phyloP scores from a whole-genome alignment of 2,113 vertebrate genomes.

The Otus sunia region DNA sequence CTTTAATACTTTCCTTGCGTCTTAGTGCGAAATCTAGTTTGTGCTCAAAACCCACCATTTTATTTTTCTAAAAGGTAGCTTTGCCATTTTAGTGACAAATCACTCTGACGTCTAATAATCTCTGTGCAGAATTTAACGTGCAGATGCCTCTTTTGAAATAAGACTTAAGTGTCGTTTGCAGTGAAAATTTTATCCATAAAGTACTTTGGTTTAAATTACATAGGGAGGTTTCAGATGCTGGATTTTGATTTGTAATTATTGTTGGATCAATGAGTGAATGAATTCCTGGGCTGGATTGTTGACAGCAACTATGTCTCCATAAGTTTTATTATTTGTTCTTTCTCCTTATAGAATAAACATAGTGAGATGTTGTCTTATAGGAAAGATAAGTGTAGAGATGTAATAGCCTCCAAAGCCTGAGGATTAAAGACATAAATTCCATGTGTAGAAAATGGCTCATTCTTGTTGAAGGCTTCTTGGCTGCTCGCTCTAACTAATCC shows the following conservation, averaged over 20 bases:
- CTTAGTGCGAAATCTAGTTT: background rate
- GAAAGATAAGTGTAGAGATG: background rate
- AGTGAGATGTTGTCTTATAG: background rate
- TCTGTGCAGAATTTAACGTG: background rate
- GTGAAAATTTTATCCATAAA: background rate
- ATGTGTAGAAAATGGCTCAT: background rate
- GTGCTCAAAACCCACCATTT: background rate
- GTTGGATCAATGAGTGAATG: background rate
- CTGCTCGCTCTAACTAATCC: background rate
- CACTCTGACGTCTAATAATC: background rate
- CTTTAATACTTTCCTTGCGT: background rate
- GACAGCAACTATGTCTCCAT: background rate
- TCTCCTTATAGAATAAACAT: background rate
- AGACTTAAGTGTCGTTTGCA: background rate
- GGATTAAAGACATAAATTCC: background rate
- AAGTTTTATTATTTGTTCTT: background rate
- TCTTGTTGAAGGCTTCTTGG: background rate
- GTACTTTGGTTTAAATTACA: background rate
- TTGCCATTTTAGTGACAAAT: background rate
- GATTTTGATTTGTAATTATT: background rate
- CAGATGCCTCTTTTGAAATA: background rate
- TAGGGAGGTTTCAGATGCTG: background rate
- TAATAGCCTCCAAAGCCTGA: background rate
- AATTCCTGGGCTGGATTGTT: background rate
- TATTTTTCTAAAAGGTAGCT: background rate